Evolutionary conservation across 2,113 vertebrate genomes (phyloP), one percentile per base, ranked within the genome.

Genomic region (Polypterus bichir): DNA sequence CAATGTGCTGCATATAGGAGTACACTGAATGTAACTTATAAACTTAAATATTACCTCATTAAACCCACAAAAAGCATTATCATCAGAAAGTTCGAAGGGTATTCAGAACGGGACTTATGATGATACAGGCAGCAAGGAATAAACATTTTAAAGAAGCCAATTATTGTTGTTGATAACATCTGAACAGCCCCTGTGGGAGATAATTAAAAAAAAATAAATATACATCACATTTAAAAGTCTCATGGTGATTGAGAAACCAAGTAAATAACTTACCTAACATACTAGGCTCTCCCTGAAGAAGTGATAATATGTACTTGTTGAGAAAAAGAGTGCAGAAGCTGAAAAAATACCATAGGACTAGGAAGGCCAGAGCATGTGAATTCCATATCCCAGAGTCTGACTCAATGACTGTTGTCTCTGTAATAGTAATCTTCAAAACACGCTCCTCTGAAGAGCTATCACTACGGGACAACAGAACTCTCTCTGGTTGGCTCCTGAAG

Each of bases 271-370:
- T 86, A 97, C 95, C 94, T 55, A 98, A 77, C 88, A 91, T 89
- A 81, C 93, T 90, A 5, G 96, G 96, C 69, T 97, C 94, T 53
- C 92, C 93, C 63, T 95, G 91, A 73, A 98, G 77, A 68, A 98
- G 79, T 0, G 94, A 90, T 57, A 98, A 77, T 61, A 98, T 97
- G 67, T 98, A 93, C 77, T 98, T 98, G 81, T 98, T 98, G 64
- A 98, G 94, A 65, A 97, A 97, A 6, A 98, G 87, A 0, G 94
- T 98, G 81, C 92, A 96, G 80, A 98, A 98, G 82, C 96, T 98
- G 82, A 98, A 93, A 81, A 93, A 94, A 70, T 90, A 98, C 94
- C 96, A 98, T 9, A 94, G 64, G 1, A 73, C 70, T 75, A 98
- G 85, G 80, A 92, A 94, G 65, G 71, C 61, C 55, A 97, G 73